These are phyloP conservation scores for Tupaia chinensis DNA, from an alignment of 2,113 vertebrate species.

Conservation along the genomic window DNA sequence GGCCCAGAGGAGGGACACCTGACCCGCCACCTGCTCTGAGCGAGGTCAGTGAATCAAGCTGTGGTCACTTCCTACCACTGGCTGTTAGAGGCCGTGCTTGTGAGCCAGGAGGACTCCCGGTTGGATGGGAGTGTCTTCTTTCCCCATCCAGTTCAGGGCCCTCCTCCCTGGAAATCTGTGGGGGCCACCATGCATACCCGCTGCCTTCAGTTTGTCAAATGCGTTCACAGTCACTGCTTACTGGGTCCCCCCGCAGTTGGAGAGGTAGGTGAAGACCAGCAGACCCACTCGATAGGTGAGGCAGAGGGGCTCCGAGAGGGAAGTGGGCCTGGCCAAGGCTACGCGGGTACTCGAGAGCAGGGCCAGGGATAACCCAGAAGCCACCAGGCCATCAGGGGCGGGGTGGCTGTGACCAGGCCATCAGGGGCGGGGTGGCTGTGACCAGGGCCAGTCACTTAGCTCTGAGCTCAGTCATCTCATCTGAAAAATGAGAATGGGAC, in stretches of 20 bases:
- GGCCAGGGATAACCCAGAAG: background rate
- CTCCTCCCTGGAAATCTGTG: background rate
- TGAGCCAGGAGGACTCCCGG: background rate
- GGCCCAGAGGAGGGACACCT: accelerated
- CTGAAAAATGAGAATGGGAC: constrained; percentile 4
- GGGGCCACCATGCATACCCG: background rate
- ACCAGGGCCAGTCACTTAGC: background rate
- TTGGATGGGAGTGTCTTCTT: background rate
- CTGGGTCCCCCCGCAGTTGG: background rate
- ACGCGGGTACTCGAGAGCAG: background rate
- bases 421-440: background rate
- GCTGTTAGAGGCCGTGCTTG: background rate
- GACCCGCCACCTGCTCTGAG: background rate
- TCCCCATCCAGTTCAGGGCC: background rate
- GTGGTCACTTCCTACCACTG: background rate
- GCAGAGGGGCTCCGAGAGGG: constrained; percentile 21
- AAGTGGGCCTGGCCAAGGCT: background rate
- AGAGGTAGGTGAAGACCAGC: background rate
- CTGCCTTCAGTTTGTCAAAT: background rate
- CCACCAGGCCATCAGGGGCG: background rate
- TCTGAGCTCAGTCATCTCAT: constrained; percentile 36
- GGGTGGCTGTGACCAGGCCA: background rate
- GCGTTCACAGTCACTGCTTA: background rate
- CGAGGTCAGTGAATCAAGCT: background rate
- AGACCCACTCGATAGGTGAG: background rate